Conservation (phyloP, 2,888 invertebrate species). For the Eutolmus rufibarbis region DNA sequence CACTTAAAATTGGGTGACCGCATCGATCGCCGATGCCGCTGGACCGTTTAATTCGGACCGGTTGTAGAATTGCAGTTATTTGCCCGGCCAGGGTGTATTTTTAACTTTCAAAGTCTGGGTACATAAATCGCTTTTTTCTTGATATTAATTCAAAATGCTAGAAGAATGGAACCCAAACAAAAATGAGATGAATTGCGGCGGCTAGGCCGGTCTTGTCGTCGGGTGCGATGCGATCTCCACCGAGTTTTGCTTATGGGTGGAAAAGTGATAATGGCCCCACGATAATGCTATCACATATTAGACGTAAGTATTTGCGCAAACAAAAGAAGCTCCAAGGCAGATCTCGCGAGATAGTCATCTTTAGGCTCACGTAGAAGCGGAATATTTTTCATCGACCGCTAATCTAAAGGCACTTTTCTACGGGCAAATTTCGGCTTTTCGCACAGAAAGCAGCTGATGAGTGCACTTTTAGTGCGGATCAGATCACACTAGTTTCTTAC, state of each 20-base stretch:
- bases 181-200: neutral
- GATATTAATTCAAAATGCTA: neutral
- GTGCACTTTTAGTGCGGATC: too few relatives aligned
- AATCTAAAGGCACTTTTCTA: neutral
- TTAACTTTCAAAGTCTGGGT: neutral
- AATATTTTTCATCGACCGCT: neutral
- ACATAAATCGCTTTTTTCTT: neutral
- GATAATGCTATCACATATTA: neutral
- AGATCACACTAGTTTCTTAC: too few relatives aligned
- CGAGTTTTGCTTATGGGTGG: neutral
- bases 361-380: neutral
- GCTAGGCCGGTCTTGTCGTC: neutral
- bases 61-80: neutral
- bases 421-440: too few relatives aligned
- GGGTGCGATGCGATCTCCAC: neutral
- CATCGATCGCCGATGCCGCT: neutral
- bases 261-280: neutral
- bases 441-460: too few relatives aligned
- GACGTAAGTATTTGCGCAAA: neutral
- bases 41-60: neutral
- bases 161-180: neutral
- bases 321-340: neutral
- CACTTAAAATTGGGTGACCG: neutral
- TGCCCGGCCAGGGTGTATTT: neutral
- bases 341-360: neutral